These are phyloP conservation scores for Yponomeuta plumbellus DNA, from an alignment of 2,888 invertebrate species.

Conservation along the genomic window DNA sequence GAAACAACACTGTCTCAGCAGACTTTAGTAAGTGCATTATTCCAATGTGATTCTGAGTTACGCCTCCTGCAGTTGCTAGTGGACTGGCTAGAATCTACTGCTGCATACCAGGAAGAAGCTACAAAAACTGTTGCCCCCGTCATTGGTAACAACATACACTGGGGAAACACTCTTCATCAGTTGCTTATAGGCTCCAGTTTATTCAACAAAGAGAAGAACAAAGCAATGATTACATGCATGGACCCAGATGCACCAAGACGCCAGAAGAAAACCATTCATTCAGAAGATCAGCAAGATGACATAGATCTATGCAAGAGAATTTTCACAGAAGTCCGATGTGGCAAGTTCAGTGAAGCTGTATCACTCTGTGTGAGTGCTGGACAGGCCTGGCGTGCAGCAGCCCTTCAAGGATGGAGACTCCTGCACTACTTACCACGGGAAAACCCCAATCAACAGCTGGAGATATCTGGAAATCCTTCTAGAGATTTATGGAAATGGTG, in stretches of 20 bases:
- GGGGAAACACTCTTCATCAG: conserved; percentile 94
- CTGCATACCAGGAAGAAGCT: conserved; percentile 85
- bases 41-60: conserved; percentile 71
- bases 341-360: conserved; percentile 90
- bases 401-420: conserved; percentile 92
- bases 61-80: conserved; percentile 89
- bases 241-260: conserved; percentile 94
- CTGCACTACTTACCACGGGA: conserved; percentile 90
- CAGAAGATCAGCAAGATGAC: conserved; percentile 89
- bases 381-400: conserved; percentile 93
- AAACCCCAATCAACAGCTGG: conserved; percentile 56
- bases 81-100: conserved; percentile 94
- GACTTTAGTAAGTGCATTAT: conserved; percentile 54
- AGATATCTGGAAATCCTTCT: conserved; percentile 88
- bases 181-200: conserved; percentile 73
- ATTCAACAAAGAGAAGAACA: conserved; percentile 63
- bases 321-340: conserved; percentile 88
- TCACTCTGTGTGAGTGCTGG: conserved; percentile 90
- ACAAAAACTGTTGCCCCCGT: conserved; percentile 62
- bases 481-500: conserved; percentile 87
- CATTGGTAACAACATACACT: conserved; percentile 82
- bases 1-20: conserved; percentile 60
- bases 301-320: conserved; percentile 74
- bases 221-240: conserved; percentile 78
- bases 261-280: conserved; percentile 86